Evolutionary conservation across 2,888 invertebrate genomes (phyloP), one percentile per base, ranked within the genome.

Genomic region (Cheilosia vernalis): DNA sequence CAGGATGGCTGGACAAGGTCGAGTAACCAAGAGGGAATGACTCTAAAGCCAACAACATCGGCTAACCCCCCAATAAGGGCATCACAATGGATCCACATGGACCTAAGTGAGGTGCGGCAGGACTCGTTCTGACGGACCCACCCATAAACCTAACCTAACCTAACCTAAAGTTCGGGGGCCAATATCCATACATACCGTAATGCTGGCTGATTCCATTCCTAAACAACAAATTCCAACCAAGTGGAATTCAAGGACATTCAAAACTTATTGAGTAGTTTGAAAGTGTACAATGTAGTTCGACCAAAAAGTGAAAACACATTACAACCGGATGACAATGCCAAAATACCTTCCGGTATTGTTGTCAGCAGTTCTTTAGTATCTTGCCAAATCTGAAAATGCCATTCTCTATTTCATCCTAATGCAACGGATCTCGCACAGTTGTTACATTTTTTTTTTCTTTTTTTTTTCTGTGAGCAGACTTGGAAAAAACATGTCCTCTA

Each of bases 301-400:
- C 55, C 15, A 33, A 56, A 40, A 53, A 53, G 27, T 4, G 17
- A 51, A 21, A 58, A 24, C 19, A 47, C 19, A 58, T 53, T 61
- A 44, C 33, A 19, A 61, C 19, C 55, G 21, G 30, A 63, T n/a
- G 47, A 44, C 63, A 40, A 30, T 63, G 78, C 63, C 63, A 78
- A 78, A 64, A 64, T 78, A 56, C 37, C 79, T 80, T 73, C 73
- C 64, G 66, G 73, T 78, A 61, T 60, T 27, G 51, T 53, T 67
- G 58, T 64, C 58, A 72, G 51, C 72, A 64, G 42, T 72, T 24
- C 60, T 60, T 69, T 74, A 47, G 37, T 33, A 64, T 56, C 64
- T n/a, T 77, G 63, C 42, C 53, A 67, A 74, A 74, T 47, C 51
- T 30, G 10, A 19, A 55, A 80, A 60, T 27, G 27, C 7, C 3